phyloP scores from a whole-genome alignment of 2,888 invertebrate species.

The Blastobasis adustella region DNA sequence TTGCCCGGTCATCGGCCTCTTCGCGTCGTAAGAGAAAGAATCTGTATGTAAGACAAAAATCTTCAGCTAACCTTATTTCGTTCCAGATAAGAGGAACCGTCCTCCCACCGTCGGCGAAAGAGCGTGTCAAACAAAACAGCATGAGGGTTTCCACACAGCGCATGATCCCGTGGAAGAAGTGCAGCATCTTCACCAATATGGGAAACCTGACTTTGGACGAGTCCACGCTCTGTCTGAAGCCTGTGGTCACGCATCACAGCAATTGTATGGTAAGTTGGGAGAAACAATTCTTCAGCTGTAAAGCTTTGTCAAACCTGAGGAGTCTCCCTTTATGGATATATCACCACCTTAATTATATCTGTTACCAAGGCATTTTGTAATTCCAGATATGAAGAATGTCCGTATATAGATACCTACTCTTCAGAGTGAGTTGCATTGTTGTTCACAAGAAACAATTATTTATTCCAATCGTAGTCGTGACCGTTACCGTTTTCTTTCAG shows the following conservation, averaged over 20 bases:
- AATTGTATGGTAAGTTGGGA: slow-evolving; percentile 42
- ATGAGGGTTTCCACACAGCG: slow-evolving; percentile 53
- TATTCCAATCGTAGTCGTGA: not conserved
- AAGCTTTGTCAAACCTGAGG: not conserved
- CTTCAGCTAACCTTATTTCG: not conserved
- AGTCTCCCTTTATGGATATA: not conserved
- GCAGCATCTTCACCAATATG: slow-evolving; percentile 22
- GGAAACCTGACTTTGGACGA: slow-evolving; percentile 27
- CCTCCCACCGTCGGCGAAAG: slow-evolving; percentile 38
- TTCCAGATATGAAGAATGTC: not conserved
- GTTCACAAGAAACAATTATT: not conserved
- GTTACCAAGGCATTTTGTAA: not conserved
- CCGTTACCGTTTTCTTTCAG: not conserved
- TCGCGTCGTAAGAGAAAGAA: too few species aligned
- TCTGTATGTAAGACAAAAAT: too few species aligned
- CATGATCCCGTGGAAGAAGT: slow-evolving; percentile 33
- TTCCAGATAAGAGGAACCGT: slow-evolving; percentile 36
- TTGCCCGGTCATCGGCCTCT: too few species aligned
- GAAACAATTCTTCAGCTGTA: not conserved
- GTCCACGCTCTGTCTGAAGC: slow-evolving; percentile 42
- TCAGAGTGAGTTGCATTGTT: too few species aligned
- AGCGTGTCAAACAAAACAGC: slow-evolving; percentile 39
- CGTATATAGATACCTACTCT: too few species aligned
- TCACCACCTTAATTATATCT: not conserved
- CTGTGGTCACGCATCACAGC: slow-evolving; percentile 42